Base-by-base conservation (phyloP, 1,140 invertebrate species). In the Euura lappo region DNA sequence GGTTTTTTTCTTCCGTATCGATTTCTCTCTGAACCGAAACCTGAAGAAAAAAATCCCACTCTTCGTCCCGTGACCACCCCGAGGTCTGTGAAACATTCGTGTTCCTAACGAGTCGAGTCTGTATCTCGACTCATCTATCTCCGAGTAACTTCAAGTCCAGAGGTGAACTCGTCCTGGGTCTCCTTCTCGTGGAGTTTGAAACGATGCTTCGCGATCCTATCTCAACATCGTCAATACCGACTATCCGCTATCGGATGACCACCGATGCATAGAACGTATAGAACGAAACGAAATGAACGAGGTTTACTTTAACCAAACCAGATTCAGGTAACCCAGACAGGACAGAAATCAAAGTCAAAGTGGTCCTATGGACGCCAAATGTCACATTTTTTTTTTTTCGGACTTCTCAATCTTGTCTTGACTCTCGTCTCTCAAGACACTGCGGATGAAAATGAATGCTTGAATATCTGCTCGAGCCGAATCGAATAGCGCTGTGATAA, bases 51-150 rank as follows among this genome's bases (percentile, higher is more conserved):
- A 28, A 28, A 28, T 28, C 28, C 28, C 28, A 28, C 28, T 28
- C 28, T 28, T 28, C 28, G 28, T 28, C 51, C 51, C 51, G 51
- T n/a, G 51, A 5, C 51, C 8, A 60, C 51, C 3, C 13, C 51
- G 51, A n/a, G 8, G 51, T 60, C 51, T 60, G 51, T 8, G 51
- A 60, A 60, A 60, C 51, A 60, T 60, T 60, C 51, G 51, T 60
- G 51, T 60, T 60, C 51, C 51, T 60, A 60, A 60, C 51, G 6
- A 60, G 51, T 11, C 13, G 10, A 8, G 51, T 60, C 51, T 60
- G 51, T 60, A 60, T 60, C 51, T 60, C 8, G 51, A 60, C 51
- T 60, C 51, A 60, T 60, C 51, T 60, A 60, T 60, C 51, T 60
- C 51, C 51, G 28, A 8, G 51, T 8, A 6, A 6, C 6, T 5